These are phyloP conservation scores for Fopius arisanus DNA, from an alignment of 1,140 invertebrate species.

Conservation along the genomic window DNA sequence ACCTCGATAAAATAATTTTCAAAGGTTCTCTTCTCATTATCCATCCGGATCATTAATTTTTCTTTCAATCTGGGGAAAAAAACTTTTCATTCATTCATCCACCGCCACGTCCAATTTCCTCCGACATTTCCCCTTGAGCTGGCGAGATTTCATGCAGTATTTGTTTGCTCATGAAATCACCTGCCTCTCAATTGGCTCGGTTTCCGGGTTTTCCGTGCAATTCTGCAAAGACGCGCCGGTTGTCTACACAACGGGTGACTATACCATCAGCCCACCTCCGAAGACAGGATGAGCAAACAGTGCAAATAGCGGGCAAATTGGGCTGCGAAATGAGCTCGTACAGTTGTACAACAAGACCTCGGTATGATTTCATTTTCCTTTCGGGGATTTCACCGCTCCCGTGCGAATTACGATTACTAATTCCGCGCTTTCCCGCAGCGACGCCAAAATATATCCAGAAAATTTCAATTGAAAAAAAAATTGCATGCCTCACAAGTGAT, in stretches of 20 bases:
- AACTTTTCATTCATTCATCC: neutral
- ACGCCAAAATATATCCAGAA: neutral
- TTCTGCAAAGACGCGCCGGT: conserved; percentile 17
- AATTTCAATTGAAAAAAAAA: too few relatives aligned
- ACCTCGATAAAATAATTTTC: neutral
- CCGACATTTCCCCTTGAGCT: conserved; percentile 27
- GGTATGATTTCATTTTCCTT: conserved; percentile 4
- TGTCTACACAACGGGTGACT: conserved; percentile 16
- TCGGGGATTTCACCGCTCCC: neutral
- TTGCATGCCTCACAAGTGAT: too few relatives aligned
- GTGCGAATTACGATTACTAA: neutral
- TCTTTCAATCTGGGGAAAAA: neutral
- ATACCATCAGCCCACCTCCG: neutral
- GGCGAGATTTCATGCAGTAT: conserved; percentile 33
- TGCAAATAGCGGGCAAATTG: conserved; percentile 6
- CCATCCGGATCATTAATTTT: neutral
- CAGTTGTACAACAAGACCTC: neutral
- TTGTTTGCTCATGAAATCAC: conserved; percentile 49
- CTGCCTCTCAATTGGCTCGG: conserved; percentile 47
- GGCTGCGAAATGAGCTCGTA: neutral
- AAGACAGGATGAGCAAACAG: conserved; percentile 11
- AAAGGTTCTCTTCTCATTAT: neutral
- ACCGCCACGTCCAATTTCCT: conserved; percentile 13
- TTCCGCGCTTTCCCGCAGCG: neutral
- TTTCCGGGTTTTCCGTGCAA: conserved; percentile 33